A percentile compares a stretch with the other conserved stretches of the same genome.
Evolutionary conservation across 1,140 invertebrate genomes (phyloP).

Genomic region (Bombus pascuorum): DNA sequence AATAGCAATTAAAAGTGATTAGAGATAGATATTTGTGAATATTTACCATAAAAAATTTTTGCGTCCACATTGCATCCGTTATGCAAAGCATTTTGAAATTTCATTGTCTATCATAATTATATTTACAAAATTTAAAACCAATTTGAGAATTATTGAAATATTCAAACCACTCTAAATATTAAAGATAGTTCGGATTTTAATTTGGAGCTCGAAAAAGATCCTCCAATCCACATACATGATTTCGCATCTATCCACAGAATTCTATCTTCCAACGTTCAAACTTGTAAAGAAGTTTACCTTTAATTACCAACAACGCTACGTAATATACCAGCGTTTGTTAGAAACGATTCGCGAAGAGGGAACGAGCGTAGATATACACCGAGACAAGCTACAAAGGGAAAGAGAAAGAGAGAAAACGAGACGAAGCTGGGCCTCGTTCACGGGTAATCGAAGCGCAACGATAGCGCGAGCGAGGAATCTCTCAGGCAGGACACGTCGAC

Average conservation of each 20-base stretch:
- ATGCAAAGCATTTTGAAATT: too few species aligned
- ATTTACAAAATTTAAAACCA: too few species aligned
- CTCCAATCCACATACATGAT: too few species aligned
- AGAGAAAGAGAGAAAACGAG: background rate
- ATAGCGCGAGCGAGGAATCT: conserved; percentile 34
- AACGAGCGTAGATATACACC: background rate
- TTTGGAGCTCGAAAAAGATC: background rate
- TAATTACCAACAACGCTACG: background rate
- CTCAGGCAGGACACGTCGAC: conserved; percentile 19
- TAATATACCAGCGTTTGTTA: background rate
- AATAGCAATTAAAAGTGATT: too few species aligned
- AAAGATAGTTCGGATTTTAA: background rate
- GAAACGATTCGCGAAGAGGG: background rate
- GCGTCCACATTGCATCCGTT: background rate
- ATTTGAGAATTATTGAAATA: too few species aligned
- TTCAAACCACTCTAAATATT: background rate
- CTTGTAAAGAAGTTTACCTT: background rate
- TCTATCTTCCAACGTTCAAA: background rate
- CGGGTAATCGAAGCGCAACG: conserved; percentile 33
- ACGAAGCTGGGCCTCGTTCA: background rate
- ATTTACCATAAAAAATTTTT: too few species aligned
- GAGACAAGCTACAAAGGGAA: background rate
- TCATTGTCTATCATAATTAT: background rate
- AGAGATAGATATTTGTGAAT: too few species aligned
- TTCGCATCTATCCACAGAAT: too few species aligned